Percentiles rank a stretch among this genome's conserved stretches.
Conservation (phyloP, 2,888 invertebrate species). For the Spilarctia lutea region DNA sequence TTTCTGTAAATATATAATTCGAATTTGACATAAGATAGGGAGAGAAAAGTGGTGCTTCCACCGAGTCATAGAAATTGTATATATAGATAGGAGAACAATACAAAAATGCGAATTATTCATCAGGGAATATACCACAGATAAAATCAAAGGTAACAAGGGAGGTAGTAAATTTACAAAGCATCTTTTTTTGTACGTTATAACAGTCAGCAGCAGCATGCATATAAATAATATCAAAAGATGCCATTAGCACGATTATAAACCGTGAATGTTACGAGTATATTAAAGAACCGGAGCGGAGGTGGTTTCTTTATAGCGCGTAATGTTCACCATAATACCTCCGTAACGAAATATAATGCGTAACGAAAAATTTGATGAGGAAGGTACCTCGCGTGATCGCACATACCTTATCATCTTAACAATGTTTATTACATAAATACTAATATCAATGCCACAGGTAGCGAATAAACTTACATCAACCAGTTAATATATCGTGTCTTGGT, state of each 20-base stretch:
- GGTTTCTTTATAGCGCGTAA: not conserved
- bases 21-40: not conserved
- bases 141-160: not conserved
- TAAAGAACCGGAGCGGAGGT: not conserved
- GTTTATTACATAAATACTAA: not conserved
- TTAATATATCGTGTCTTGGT: no score
- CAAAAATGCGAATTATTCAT: no score
- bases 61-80: no score
- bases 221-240: not conserved
- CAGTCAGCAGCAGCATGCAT: not conserved
- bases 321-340: slow-evolving; percentile 2
- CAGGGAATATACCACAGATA: no score
- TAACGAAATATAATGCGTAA: not conserved
- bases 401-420: not conserved
- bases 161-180: no score
- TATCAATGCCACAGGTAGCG: not conserved
- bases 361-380: slow-evolving; percentile 11
- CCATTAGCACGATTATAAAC: not conserved
- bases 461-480: not conserved
- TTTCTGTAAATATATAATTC: not conserved
- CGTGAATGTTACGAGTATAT: no score
- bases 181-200: not conserved
- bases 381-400: not conserved
- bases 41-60: not conserved
- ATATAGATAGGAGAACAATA: no score